A percentile compares a stretch with the other conserved stretches of the same genome.
phyloP scores from a whole-genome alignment of 1,140 invertebrate species.

The Dendroctonus valens region DNA sequence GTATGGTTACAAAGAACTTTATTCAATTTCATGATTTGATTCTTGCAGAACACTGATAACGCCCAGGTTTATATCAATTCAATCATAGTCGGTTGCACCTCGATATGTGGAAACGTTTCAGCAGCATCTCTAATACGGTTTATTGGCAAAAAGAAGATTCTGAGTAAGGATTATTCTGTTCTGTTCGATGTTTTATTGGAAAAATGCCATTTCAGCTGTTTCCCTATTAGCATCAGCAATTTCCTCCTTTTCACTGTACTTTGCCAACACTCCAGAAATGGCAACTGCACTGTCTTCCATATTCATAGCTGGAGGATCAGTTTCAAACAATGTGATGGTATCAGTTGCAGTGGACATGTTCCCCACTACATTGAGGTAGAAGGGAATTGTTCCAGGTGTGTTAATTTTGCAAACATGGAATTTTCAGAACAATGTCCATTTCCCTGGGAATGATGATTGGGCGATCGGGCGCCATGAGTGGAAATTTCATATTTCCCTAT shows the following conservation, averaged over 20 bases:
- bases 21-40: slow-evolving; percentile 2
- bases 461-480: slow-evolving; percentile 39
- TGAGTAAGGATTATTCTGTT: slow-evolving; percentile 18
- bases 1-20: not conserved
- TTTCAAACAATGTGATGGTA: slow-evolving; percentile 40
- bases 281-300: slow-evolving; percentile 33
- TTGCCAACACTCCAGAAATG: slow-evolving; percentile 33
- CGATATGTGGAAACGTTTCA: slow-evolving; percentile 29
- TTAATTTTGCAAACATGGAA: not conserved
- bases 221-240: slow-evolving; percentile 22
- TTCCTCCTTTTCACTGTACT: slow-evolving; percentile 35
- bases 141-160: slow-evolving; percentile 38
- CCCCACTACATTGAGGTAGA: slow-evolving; percentile 45
- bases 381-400: not conserved
- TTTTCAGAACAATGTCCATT: slow-evolving; percentile 41
- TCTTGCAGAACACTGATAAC: slow-evolving; percentile 37
- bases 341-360: slow-evolving; percentile 45
- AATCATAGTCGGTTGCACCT: slow-evolving; percentile 35
- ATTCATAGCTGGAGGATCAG: slow-evolving; percentile 35
- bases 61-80: slow-evolving; percentile 39
- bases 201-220: not conserved
- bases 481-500: slow-evolving; percentile 44
- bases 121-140: slow-evolving; percentile 32
- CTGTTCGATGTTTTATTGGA: too few relatives aligned
- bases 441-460: slow-evolving; percentile 42